Evolutionary conservation across 2,113 vertebrate species (phyloP).

Genomic region (Sinocyclocheilus anophthalmus): DNA sequence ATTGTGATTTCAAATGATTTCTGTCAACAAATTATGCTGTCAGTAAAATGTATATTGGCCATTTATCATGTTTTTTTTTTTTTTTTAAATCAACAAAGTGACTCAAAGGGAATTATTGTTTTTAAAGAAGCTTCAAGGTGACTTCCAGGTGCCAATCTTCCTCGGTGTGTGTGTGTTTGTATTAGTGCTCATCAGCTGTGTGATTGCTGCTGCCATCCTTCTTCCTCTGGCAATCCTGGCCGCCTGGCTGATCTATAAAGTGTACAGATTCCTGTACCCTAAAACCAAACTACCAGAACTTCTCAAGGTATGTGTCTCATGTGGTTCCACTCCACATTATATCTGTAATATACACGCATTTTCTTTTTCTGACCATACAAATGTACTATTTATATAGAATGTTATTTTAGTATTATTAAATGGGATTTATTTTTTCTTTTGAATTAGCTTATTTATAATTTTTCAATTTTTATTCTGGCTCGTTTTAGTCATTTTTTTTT

Average conservation of each 20-base stretch:
- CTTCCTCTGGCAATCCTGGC: not conserved
- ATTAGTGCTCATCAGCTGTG: conserved; percentile 11
- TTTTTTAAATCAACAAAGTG: no score
- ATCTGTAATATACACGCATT: not conserved
- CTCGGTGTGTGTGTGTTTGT: not conserved
- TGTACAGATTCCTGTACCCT: conserved; percentile 21
- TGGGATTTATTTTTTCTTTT: not conserved
- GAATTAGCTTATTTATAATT: not conserved
- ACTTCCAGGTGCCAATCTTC: not conserved
- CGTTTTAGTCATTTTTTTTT: not conserved
- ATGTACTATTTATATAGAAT: not conserved
- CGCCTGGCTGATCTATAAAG: conserved; percentile 16
- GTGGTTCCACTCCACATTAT: not conserved
- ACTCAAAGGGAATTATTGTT: not conserved
- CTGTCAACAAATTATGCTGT: not conserved
- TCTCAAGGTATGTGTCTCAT: conserved; percentile 3
- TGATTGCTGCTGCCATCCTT: not conserved
- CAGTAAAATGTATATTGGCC: not conserved
- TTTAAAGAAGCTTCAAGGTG: not conserved
- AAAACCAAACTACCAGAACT: conserved; percentile 32
- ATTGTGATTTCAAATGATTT: not conserved
- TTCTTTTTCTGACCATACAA: not conserved
- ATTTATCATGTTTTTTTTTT: no score
- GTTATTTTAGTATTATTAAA: not conserved
- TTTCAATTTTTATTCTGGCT: not conserved